These are phyloP conservation scores for Autographa gamma DNA, from an alignment of 2,888 invertebrate genomes.

Conservation along the genomic window DNA sequence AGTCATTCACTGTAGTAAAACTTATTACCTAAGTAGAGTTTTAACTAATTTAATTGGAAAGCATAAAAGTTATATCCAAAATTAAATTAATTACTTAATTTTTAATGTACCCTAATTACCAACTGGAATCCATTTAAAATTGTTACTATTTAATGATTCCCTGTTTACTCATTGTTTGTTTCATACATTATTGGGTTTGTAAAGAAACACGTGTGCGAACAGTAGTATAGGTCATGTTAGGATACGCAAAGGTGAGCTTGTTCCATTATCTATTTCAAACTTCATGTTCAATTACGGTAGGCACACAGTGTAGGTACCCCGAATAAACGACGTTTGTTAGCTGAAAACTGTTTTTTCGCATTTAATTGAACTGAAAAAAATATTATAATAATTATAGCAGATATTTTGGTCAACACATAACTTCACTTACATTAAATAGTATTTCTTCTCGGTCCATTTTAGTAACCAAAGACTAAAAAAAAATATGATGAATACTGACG, in stretches of 20 bases:
- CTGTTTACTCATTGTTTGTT: background rate
- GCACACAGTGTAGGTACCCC: background rate
- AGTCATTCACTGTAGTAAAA: background rate
- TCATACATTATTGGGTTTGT: background rate
- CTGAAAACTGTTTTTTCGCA: too few species aligned
- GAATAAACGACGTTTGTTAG: background rate
- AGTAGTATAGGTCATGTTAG: background rate
- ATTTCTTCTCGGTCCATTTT: too few species aligned
- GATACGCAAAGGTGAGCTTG: constrained; percentile 3
- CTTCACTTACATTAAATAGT: too few species aligned
- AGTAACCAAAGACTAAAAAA: too few species aligned
- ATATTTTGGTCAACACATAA: too few species aligned
- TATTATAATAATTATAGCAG: too few species aligned
- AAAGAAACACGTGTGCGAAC: constrained; percentile 4
- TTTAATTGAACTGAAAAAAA: too few species aligned
- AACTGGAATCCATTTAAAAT: background rate
- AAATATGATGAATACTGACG: too few species aligned
- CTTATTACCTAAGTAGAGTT: background rate
- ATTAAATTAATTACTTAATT: background rate
- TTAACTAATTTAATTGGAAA: background rate
- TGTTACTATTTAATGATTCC: background rate
- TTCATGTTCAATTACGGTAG: constrained; percentile 4
- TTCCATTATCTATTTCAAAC: background rate
- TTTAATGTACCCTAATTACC: background rate
- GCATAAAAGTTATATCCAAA: background rate